Conservation (phyloP, 2,113 vertebrate species). For the Ictidomys tridecemlineatus region DNA sequence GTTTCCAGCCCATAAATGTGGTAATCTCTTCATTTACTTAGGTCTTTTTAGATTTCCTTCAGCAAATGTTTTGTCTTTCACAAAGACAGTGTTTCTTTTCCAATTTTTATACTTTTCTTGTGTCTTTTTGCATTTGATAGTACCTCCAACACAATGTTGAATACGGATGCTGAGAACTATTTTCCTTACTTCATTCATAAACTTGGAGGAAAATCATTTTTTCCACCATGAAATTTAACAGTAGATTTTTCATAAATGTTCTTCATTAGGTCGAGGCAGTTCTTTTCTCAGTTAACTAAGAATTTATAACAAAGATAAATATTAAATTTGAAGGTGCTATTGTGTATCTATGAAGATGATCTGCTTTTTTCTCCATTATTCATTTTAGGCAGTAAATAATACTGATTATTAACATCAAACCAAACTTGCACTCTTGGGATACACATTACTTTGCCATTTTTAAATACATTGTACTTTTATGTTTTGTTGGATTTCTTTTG, state of each 20-base stretch:
- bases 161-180: background rate
- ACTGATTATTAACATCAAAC: background rate
- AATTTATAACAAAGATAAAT: background rate
- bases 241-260: background rate
- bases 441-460: background rate
- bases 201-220: background rate
- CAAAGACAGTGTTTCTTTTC: background rate
- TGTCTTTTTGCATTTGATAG: background rate
- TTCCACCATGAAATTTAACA: background rate
- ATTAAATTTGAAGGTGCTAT: background rate
- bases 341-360: background rate
- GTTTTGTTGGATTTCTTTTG: background rate
- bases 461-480: background rate
- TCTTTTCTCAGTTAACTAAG: background rate
- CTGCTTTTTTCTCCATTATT: background rate
- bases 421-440: background rate
- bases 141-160: background rate
- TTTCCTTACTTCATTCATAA: background rate
- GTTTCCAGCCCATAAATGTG: background rate
- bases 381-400: background rate
- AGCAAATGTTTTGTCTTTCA: background rate
- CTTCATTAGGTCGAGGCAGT: background rate
- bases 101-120: background rate
- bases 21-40: background rate
- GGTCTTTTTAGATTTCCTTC: background rate